These are phyloP conservation scores for Shargacucullia verbasci DNA, from an alignment of 2,888 invertebrate species.

Conservation along the genomic window DNA sequence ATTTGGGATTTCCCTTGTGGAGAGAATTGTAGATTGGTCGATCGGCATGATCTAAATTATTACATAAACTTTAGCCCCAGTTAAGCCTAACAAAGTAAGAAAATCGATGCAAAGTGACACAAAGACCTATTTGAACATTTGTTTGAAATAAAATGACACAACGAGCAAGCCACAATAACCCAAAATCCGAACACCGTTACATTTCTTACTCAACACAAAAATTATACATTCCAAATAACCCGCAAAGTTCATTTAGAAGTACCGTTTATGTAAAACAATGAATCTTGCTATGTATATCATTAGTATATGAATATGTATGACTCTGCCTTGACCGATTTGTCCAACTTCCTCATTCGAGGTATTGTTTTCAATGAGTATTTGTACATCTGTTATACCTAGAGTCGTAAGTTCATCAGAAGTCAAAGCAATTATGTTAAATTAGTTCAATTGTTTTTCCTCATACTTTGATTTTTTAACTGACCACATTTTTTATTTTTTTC, in stretches of 20 bases:
- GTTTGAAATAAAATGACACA: background rate
- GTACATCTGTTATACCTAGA: slow-evolving; percentile 9
- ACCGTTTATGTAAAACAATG: slow-evolving; percentile 52
- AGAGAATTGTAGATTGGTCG: no score
- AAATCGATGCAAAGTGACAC: no score
- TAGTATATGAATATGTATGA: slow-evolving; percentile 51
- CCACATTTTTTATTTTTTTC: no score
- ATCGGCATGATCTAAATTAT: no score
- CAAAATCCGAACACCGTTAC: slow-evolving; percentile 28
- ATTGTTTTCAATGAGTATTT: slow-evolving; percentile 20
- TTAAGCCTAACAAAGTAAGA: no score
- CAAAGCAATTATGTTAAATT: slow-evolving; percentile 18
- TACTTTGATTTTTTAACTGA: no score
- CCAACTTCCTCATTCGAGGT: slow-evolving; percentile 39
- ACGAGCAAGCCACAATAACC: slow-evolving; percentile 15
- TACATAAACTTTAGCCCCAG: no score
- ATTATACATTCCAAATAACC: slow-evolving; percentile 33
- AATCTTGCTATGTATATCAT: slow-evolving; percentile 52
- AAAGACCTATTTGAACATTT: no score
- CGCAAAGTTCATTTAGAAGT: slow-evolving; percentile 42
- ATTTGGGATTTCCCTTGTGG: no score
- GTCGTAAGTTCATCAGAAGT: slow-evolving; percentile 4
- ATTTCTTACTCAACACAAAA: slow-evolving; percentile 17
- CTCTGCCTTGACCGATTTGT: slow-evolving; percentile 50
- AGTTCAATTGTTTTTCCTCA: slow-evolving; percentile 12